Base-by-base conservation (phyloP, 64 coral and sea anemone species). In the Porites australiensis region DNA sequence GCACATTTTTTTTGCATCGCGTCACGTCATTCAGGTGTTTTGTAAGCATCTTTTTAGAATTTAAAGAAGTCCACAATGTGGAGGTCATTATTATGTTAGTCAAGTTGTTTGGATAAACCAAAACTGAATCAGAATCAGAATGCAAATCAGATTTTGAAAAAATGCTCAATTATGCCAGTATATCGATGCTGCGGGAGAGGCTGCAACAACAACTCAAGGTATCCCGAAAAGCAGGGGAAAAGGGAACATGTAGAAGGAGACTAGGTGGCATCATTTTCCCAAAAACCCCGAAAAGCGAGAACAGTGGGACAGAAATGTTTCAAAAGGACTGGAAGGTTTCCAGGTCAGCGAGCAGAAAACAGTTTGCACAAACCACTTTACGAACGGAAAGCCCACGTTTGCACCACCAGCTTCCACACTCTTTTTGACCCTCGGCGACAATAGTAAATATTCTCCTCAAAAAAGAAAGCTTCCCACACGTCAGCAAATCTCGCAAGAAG, bases 251-350 rank as follows among this genome's bases (percentile, higher is more conserved):
- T 79, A 16, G 44, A 89, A 13, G 58, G 59, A 64, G 58, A 78
- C 6, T 77, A 89, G 68, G 18, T 89, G 60, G 88, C 75, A 89
- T 79, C 45, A 79, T 79, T 68, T 89, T 37, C 74, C 88, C 44
- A 89, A 89, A 79, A 76, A 79, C 44, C 43, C 88, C 13, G 58
- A 89, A 89, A 89, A 89, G 43, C 53, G 74, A 89, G 45, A 18
- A 4, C 43, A 66, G 43, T 89, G 88, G 88, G 58, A 7, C 19
- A 89, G 55, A 49, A 89, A 89, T 27, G 23, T 89, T 89, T 89
- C 88, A 8, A 50, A 53, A 89, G 74, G 58, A 51, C 88, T 89
- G 37, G 45, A 50, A n/a, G 74, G 20, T 15, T 89, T 89, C 45
- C 1, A 27, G 8, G 88, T 37, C 73, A 79, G 18, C 9, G 74